Conservation (phyloP, 2,113 vertebrate genomes). For the Hydrochoerus hydrochaeris region DNA sequence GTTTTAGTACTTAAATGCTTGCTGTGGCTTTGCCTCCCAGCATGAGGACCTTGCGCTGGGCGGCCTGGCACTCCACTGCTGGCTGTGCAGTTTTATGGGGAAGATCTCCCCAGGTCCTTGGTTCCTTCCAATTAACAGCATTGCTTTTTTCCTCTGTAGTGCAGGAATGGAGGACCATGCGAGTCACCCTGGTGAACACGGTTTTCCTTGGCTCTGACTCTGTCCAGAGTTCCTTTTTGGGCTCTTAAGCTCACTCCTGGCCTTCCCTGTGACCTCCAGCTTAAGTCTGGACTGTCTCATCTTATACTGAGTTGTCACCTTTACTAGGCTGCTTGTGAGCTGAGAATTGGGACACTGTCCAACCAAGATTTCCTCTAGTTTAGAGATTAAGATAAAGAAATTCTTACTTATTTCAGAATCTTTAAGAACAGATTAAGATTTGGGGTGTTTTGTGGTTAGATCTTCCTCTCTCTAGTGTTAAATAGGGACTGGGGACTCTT, state of each 20-base stretch:
- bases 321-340: background rate
- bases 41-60: background rate
- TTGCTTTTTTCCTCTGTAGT: background rate
- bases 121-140: no score
- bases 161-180: background rate
- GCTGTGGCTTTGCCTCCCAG: background rate
- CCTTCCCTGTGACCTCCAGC: background rate
- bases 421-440: background rate
- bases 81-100: background rate
- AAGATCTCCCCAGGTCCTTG: background rate
- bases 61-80: background rate
- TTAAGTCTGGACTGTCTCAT: background rate
- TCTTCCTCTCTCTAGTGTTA: background rate
- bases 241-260: background rate
- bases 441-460: background rate
- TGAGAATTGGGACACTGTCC: background rate
- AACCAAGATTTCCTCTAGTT: background rate
- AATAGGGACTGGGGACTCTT: background rate
- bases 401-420: background rate
- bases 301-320: background rate
- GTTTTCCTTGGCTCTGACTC: background rate
- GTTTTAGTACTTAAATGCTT: background rate
- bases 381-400: background rate
- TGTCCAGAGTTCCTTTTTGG: background rate
- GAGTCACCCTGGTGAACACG: fast-evolving